A percentile compares a stretch with the other conserved stretches of the same genome.
These are phyloP conservation scores for Mormyrus proboscirostris DNA, from an alignment of 2,797 vertebrate species.

Conservation along the genomic window DNA sequence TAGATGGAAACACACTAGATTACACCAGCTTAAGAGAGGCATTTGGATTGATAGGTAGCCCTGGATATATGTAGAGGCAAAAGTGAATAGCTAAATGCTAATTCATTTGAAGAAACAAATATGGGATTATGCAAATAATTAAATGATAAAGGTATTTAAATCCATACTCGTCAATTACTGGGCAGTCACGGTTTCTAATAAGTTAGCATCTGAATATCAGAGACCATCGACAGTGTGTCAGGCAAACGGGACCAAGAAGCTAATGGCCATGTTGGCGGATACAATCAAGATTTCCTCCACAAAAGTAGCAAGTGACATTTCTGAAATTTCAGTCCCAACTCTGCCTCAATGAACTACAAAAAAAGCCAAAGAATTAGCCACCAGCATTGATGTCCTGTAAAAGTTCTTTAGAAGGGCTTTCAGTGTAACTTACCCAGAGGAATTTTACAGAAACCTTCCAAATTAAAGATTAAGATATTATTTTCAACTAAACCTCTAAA, in stretches of 20 bases:
- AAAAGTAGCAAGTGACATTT: slow-evolving; percentile 45
- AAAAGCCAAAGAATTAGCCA: slow-evolving; percentile 39
- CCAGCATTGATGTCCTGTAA: slow-evolving; percentile 39
- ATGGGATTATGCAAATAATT: background rate
- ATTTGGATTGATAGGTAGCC: background rate
- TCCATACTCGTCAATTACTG: background rate
- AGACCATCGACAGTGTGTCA: slow-evolving; percentile 25
- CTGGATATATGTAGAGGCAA: background rate
- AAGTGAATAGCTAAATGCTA: background rate
- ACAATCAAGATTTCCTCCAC: slow-evolving; percentile 32
- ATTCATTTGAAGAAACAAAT: background rate
- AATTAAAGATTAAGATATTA: slow-evolving; percentile 27
- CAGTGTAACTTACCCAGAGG: slow-evolving; percentile 43
- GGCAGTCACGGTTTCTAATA: background rate
- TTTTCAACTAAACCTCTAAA: slow-evolving; percentile 11
- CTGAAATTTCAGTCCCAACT: slow-evolving; percentile 51
- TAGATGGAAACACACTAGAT: background rate
- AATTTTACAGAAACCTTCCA: slow-evolving; percentile 42
- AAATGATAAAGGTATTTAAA: background rate
- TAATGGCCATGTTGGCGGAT: slow-evolving; percentile 39
- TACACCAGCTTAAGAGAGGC: background rate
- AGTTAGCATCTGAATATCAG: slow-evolving; percentile 19
- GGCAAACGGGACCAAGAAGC: slow-evolving; percentile 25
- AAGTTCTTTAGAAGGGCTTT: slow-evolving; percentile 33
- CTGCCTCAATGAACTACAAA: slow-evolving; percentile 22